phyloP scores from a whole-genome alignment of 2,888 invertebrate genomes.

The Actias luna region DNA sequence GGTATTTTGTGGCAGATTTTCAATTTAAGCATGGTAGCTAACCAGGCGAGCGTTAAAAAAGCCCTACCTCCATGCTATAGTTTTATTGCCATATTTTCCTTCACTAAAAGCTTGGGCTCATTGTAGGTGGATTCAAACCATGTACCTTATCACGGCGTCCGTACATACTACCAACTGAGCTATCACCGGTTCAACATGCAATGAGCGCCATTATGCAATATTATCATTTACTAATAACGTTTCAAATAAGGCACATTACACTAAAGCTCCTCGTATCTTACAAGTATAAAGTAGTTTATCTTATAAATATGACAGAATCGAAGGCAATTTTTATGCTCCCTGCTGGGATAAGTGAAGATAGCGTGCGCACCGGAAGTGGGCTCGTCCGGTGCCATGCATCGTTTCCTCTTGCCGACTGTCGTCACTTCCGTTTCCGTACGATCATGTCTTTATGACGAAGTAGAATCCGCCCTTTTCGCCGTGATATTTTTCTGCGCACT shows the following conservation, averaged over 20 bases:
- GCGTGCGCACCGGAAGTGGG: slow-evolving; percentile 67
- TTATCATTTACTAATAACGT: neutral
- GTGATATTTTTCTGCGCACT: slow-evolving; percentile 64
- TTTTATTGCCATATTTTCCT: no score
- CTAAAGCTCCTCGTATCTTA: neutral
- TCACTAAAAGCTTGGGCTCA: no score
- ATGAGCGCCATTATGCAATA: neutral
- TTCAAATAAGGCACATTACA: neutral
- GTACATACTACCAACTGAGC: no score
- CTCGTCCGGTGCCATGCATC: slow-evolving; percentile 71
- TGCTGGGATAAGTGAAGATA: slow-evolving; percentile 77
- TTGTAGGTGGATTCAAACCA: no score
- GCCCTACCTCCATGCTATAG: no score
- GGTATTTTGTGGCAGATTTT: no score
- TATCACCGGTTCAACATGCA: no score
- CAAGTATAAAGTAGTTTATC: neutral
- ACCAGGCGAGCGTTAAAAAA: no score
- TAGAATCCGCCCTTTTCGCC: slow-evolving; percentile 52
- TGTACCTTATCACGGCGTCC: no score
- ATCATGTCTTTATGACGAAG: slow-evolving; percentile 57
- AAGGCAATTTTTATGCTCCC: slow-evolving; percentile 59
- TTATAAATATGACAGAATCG: slow-evolving; percentile 31
- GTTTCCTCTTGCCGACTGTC: slow-evolving; percentile 68
- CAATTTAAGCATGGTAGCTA: no score
- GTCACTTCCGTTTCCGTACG: slow-evolving; percentile 71